phyloP scores from a whole-genome alignment of 2,113 vertebrate genomes.

The Elachura formosa region DNA sequence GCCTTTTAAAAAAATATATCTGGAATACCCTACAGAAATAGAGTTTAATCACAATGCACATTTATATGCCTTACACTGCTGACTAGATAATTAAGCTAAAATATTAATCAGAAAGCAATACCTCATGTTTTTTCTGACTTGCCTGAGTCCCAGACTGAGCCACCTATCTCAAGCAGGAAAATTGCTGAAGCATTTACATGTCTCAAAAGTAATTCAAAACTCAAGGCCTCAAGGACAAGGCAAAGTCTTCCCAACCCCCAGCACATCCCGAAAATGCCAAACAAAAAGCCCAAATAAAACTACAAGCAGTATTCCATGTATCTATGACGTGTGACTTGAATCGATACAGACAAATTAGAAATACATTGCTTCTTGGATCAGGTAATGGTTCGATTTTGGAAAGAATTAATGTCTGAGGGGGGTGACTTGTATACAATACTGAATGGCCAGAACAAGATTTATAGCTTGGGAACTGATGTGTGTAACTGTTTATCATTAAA shows the following conservation, averaged over 20 bases:
- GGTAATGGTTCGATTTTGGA: neutral
- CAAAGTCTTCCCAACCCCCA: neutral
- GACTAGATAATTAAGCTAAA: constrained; percentile 34
- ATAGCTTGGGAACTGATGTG: neutral
- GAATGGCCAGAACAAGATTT: constrained; percentile 17
- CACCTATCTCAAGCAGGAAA: neutral
- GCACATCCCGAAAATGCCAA: neutral
- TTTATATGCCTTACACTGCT: neutral
- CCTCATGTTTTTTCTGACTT: neutral
- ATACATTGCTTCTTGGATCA: neutral
- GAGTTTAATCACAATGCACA: constrained; percentile 15
- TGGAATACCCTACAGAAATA: neutral
- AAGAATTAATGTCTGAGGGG: neutral
- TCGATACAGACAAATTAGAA: neutral
- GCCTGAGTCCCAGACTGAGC: neutral
- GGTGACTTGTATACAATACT: neutral
- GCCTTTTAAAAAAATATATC: neutral
- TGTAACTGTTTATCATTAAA: constrained; percentile 39
- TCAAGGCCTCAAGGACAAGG: neutral
- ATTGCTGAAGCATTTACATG: neutral
- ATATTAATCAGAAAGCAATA: constrained; percentile 22
- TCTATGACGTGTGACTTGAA: neutral
- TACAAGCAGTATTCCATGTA: neutral
- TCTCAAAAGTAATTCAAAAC: neutral
- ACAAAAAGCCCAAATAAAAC: neutral